These are phyloP conservation scores for Buceros bicornis DNA, from an alignment of 2,797 vertebrate species.

Conservation along the genomic window DNA sequence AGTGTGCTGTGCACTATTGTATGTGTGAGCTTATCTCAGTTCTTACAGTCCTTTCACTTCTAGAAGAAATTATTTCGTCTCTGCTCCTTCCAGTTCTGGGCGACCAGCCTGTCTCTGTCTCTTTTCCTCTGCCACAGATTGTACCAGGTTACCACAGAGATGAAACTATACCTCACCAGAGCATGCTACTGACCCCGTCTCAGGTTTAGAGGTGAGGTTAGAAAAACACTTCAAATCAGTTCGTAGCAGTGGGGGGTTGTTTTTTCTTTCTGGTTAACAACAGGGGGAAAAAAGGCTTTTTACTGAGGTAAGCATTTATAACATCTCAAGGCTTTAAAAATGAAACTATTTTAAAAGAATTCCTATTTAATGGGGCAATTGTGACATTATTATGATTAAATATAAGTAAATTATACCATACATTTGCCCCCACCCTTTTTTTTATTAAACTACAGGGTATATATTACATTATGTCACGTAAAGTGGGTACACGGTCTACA, in stretches of 20 bases:
- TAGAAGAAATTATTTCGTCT: background rate
- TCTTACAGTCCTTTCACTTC: background rate
- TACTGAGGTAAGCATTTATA: background rate
- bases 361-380: background rate
- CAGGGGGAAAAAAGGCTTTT: background rate
- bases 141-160: background rate
- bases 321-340: background rate
- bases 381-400: background rate
- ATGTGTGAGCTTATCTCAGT: background rate
- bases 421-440: fast-evolving
- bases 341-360: background rate
- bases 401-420: background rate
- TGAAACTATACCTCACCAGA: background rate
- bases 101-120: background rate
- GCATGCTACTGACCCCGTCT: background rate
- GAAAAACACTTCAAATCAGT: background rate
- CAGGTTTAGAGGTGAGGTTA: background rate
- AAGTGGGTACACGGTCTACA: background rate
- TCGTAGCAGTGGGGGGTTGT: fast-evolving
- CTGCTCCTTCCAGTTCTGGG: background rate
- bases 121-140: background rate
- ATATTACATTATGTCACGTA: background rate
- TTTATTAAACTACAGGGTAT: background rate
- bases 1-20: background rate
- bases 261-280: background rate